Evolutionary conservation across 1,140 invertebrate species (phyloP), one percentile per base, ranked within the genome.

Genomic region (Lucilia cuprina): DNA sequence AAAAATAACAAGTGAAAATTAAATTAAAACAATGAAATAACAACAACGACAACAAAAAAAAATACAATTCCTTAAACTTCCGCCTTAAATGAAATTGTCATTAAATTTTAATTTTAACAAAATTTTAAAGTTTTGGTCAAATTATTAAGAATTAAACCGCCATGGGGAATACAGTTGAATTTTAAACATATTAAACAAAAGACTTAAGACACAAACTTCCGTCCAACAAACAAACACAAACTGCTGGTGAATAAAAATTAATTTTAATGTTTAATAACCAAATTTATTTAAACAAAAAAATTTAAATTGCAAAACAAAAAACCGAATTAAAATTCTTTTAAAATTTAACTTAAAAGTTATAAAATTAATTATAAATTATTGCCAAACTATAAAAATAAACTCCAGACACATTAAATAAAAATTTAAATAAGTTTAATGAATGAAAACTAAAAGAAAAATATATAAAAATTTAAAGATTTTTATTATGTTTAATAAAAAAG

Each of bases 121-220:
- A 2, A 30, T 30, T 2, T 0, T 3, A 41, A 41, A 41, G 1
- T 41, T 41, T 41, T 41, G 41, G 0, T 0, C 41, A 41, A 41
- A 41, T 41, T 41, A 41, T 41, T 41, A 7, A 41, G 55, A 60
- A 60, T n/a, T 17, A 60, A 60, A 60, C 14, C n/a, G n/a, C 14
- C n/a, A 60, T 17, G n/a, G 14, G 13, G 14, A 60, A 60, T n/a
- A n/a, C 55, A 60, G 55, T 60, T 60, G 55, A 60, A 41, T 70
- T 21, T 70, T 10, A 5, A 70, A 70, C n/a, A 49, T 80, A 21
- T 25, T 3, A 50, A 25, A 49, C 77, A 49, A 80, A 80, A 25
- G 77, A 80, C 75, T 21, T 78, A 78, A 78, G 75, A 78, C 75
- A 47, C 77, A 80, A 80, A 80, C 77, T 80, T 80, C 17, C 50